A percentile compares a stretch with the other conserved stretches of the same genome.
Conservation (phyloP, 2,113 vertebrate genomes). For the Nibea albiflora region DNA sequence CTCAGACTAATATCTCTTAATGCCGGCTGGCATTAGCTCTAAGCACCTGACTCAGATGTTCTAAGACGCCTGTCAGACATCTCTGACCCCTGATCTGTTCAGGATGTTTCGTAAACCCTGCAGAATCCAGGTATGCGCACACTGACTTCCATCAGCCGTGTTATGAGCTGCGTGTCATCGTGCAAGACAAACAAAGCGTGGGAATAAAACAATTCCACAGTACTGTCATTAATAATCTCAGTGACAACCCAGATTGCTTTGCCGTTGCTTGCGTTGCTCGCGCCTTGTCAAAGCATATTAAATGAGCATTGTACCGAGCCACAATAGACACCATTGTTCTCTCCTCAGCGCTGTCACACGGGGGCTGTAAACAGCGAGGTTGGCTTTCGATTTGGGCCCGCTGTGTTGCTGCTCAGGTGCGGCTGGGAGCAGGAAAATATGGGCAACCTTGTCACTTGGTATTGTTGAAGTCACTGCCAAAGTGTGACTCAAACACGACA, state of each 20-base stretch:
- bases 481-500: conserved; percentile 51
- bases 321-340: conserved; percentile 68
- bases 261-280: conserved; percentile 31
- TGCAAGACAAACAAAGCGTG: conserved; percentile 20
- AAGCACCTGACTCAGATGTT: conserved; percentile 35
- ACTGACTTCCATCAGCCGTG: background rate
- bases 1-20: conserved; percentile 24
- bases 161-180: conserved; percentile 4
- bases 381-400: conserved; percentile 27
- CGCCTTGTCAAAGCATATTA: conserved; percentile 70
- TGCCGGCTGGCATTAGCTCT: conserved; percentile 33
- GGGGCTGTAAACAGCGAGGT: conserved; percentile 48
- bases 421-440: conserved; percentile 21
- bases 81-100: conserved; percentile 28
- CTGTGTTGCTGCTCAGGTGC: conserved; percentile 53
- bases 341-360: conserved; percentile 37
- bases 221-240: conserved; percentile 60
- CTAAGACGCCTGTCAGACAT: conserved; percentile 10
- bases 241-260: conserved; percentile 51
- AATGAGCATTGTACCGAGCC: conserved; percentile 54
- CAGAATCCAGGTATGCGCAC: conserved; percentile 29
- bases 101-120: conserved; percentile 45
- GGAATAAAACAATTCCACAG: conserved; percentile 42
- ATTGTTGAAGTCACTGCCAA: conserved; percentile 47
- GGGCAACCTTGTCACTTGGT: conserved; percentile 30